Base-by-base conservation (phyloP, 2,797 vertebrate genomes). In the Pseudocheirus occidentalis region DNA sequence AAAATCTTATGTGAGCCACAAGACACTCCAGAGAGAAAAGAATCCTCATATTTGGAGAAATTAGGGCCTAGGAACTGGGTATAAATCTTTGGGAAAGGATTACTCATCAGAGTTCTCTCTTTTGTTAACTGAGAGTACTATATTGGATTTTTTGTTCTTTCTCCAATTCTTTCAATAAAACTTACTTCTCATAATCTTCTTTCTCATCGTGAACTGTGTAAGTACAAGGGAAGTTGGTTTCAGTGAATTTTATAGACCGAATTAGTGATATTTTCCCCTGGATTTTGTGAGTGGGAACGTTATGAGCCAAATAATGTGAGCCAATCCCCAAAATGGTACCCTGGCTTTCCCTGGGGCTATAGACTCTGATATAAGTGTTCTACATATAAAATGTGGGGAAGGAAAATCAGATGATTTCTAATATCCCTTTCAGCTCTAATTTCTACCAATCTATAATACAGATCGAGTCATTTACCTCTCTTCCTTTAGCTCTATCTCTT, bases 401-500 rank as follows among this genome's bases (percentile, higher is more conserved):
- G 16, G 9, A 7, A 46, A 87, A 87, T 87, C 7, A 87, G 21
- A 46, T 87, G 73, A 87, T 87, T 87, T 87, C 40, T 87, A 46
- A 50, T 87, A 50, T 87, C 10, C 40, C 24, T 50, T 50, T 40
- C 24, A 50, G 21, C 27, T 50, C 24, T 46, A 73, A 40, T 73
- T 40, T 73, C 34, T 87, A 46, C 40, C 40, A 24, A 28, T 50
- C 73, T 87, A 28, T 87, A 40, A 12, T 24, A 87, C 21, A 46
- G 40, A 21, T 81, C 31, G 95, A 95, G 16, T 87, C 12, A 55
- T 24, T 91, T 57, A 94, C 27, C 46, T 92, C 91, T 91, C 31
- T 87, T n/a, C n/a, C 21, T 46, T 87, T 87, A 87, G 12, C 46
- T 91, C 52, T 95, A 27, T 81, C 27, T 92, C 91, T n/a, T 95